Evolutionary conservation across 2,888 invertebrate genomes (phyloP).

Genomic region (Chymomyza amoena): DNA sequence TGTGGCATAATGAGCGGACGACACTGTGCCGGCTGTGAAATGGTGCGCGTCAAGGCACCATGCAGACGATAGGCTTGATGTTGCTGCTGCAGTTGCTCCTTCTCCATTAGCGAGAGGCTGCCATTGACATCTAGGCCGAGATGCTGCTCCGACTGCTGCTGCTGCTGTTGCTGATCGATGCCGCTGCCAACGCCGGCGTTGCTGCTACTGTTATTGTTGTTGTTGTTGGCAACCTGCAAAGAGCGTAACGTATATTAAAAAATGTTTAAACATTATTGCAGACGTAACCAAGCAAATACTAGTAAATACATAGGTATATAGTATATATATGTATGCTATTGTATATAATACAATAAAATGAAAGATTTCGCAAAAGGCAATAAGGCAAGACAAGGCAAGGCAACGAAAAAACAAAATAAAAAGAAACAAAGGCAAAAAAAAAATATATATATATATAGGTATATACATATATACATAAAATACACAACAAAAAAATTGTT

Average conservation of each 20-base stretch:
- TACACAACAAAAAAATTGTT: conserved; percentile 8
- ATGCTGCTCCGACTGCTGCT: conserved; percentile 5
- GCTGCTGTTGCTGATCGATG: conserved; percentile 36
- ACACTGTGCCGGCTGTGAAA: conserved; percentile 79
- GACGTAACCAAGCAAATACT: background rate
- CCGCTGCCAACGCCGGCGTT: conserved; percentile 18
- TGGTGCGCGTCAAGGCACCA: conserved; percentile 77
- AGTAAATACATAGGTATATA: background rate
- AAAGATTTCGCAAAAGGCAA: conserved; percentile 11
- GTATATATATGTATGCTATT: background rate
- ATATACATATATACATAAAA: conserved; percentile 15
- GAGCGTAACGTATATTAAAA: conserved; percentile 22
- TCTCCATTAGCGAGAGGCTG: background rate
- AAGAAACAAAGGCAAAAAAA: conserved; percentile 13
- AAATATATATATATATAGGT: conserved; percentile 2
- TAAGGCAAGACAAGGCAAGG: background rate
- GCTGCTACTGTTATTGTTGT: conserved; percentile 39
- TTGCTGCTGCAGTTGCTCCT: conserved; percentile 36
- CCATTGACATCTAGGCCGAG: background rate
- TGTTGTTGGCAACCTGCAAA: conserved; percentile 56
- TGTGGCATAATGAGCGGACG: conserved; percentile 22
- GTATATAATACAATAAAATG: background rate
- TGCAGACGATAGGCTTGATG: conserved; percentile 74
- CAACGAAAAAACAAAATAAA: background rate
- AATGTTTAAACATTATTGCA: conserved; percentile 16